Evolutionary conservation across 1,140 invertebrate species (phyloP).

Genomic region (Lasioglossum baleicum): DNA sequence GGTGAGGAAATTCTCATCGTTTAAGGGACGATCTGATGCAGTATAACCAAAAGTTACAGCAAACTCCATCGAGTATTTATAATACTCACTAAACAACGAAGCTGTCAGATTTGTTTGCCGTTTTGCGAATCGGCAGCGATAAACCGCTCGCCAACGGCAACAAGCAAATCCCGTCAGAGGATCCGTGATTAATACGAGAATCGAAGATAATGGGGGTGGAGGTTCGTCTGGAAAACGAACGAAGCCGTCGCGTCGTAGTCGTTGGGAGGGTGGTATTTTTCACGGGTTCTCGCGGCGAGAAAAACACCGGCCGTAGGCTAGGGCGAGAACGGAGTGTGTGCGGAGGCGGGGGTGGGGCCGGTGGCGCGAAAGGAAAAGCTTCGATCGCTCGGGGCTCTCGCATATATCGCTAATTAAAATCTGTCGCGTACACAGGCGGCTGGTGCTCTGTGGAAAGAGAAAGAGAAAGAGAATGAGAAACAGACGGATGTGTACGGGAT

Average conservation of each 20-base stretch:
- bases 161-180: too few relatives aligned
- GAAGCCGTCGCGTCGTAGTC: not conserved
- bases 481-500: not conserved
- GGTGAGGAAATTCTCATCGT: too few relatives aligned
- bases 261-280: constrained; percentile 5
- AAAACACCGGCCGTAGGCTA: not conserved
- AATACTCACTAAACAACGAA: too few relatives aligned
- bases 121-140: too few relatives aligned
- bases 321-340: not conserved
- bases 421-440: constrained; percentile 37
- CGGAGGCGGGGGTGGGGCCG: too few relatives aligned
- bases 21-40: too few relatives aligned
- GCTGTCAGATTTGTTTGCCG: too few relatives aligned
- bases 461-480: not conserved
- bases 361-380: not conserved
- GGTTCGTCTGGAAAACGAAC: constrained; percentile 3
- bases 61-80: too few relatives aligned
- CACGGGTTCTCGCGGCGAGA: not conserved
- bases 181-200: constrained; percentile 8
- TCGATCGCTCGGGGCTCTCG: constrained; percentile 8
- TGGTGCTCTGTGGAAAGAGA: not conserved
- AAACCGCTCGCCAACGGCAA: too few relatives aligned
- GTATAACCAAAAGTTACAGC: too few relatives aligned
- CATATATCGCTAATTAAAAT: constrained; percentile 62
- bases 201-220: not conserved